Conservation (phyloP, 2,888 invertebrate species). For the Pristionchus mayeri region DNA sequence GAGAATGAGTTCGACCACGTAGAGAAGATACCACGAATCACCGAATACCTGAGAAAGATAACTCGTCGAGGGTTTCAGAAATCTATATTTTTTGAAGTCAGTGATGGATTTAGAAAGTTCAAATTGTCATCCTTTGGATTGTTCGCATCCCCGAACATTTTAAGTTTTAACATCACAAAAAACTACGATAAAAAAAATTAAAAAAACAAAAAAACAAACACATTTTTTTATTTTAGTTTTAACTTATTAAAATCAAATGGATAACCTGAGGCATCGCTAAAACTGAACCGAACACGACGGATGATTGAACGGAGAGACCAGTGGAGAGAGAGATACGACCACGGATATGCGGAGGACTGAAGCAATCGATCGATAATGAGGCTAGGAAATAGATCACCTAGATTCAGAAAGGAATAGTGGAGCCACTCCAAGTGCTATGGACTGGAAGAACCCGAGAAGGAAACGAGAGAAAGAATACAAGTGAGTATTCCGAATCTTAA, state of each 20-base stretch:
- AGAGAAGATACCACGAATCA: slow-evolving; percentile 63
- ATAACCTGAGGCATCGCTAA: slow-evolving; percentile 64
- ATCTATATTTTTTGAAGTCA: too few species aligned
- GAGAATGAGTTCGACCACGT: slow-evolving; percentile 55
- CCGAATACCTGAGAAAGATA: slow-evolving; percentile 56
- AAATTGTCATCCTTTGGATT: too few species aligned
- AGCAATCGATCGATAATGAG: neutral
- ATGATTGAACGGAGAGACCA: slow-evolving; percentile 65
- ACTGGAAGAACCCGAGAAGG: too few species aligned
- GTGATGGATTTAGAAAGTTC: too few species aligned
- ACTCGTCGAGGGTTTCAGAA: too few species aligned
- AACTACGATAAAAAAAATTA: too few species aligned
- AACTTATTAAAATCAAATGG: neutral
- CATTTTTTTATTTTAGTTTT: too few species aligned
- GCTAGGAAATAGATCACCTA: slow-evolving; percentile 50
- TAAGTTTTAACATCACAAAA: too few species aligned
- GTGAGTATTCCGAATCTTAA: slow-evolving; percentile 56
- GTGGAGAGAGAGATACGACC: slow-evolving; percentile 66
- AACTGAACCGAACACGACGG: slow-evolving; percentile 62
- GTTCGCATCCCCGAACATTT: too few species aligned
- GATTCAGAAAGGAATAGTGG: slow-evolving; percentile 64
- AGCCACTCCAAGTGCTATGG: slow-evolving; percentile 59
- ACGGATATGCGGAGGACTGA: slow-evolving; percentile 63
- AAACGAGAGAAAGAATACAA: slow-evolving; percentile 63
- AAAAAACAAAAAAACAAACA: too few species aligned